These are phyloP conservation scores for Ophiothrix spiculata DNA, from an alignment of 35 echinoderm and acorn worm species.

Conservation along the genomic window DNA sequence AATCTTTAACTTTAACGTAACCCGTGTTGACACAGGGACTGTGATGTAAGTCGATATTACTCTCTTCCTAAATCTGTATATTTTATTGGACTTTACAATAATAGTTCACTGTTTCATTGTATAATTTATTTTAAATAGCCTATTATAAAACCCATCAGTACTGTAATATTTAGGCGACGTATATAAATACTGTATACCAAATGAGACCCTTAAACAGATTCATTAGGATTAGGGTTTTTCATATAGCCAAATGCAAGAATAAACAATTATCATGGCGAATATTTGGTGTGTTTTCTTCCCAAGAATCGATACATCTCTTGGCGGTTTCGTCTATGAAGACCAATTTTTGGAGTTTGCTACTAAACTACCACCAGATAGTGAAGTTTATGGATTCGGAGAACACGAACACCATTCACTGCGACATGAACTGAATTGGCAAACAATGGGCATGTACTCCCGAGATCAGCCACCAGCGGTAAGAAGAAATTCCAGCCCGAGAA, in stretches of 20 bases:
- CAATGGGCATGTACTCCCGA: constrained; percentile 74
- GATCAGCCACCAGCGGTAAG: constrained; percentile 78
- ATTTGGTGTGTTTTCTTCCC: not conserved
- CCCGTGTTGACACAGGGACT: constrained; percentile 45
- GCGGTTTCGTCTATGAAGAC: constrained; percentile 81
- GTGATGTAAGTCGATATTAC: constrained; percentile 48
- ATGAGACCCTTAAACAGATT: too few species aligned
- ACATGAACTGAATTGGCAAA: constrained; percentile 83
- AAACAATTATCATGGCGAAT: not conserved
- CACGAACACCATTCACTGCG: constrained; percentile 77
- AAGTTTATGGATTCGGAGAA: constrained; percentile 83
- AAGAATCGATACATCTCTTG: constrained; percentile 83
- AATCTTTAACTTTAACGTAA: constrained; percentile 61
- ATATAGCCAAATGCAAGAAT: too few species aligned
- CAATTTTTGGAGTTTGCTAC: constrained; percentile 82
- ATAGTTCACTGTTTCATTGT: not conserved
- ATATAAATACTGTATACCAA: too few species aligned
- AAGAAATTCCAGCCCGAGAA: too few species aligned
- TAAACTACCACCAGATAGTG: constrained; percentile 44
- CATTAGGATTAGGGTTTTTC: too few species aligned
- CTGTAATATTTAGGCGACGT: too few species aligned
- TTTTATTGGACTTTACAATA: not conserved
- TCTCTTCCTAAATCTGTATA: not conserved
- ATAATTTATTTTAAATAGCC: not conserved
- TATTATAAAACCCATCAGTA: not conserved